Conservation (phyloP, 2,888 invertebrate species). For the Amorpha juglandis region DNA sequence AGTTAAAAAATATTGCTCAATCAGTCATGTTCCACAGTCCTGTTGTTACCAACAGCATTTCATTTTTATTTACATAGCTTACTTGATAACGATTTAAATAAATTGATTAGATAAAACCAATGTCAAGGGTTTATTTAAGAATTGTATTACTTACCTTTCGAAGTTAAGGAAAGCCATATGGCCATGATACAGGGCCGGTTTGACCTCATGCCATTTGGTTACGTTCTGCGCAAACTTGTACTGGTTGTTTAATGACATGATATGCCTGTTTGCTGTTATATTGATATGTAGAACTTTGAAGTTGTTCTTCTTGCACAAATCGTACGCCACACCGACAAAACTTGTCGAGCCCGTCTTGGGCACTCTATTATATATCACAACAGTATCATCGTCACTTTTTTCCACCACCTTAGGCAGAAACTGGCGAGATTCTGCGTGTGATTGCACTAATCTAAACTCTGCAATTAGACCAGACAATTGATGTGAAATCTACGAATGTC, state of each 20-base stretch:
- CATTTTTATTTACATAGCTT: background rate
- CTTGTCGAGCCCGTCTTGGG: slow-evolving; percentile 99
- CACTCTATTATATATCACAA: slow-evolving; percentile 97
- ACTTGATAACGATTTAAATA: background rate
- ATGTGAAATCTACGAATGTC: background rate
- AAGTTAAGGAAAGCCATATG: slow-evolving; percentile 99
- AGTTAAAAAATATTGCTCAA: no score
- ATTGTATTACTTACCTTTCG: slow-evolving; percentile 86
- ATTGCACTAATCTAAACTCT: slow-evolving; percentile 69
- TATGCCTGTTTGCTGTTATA: slow-evolving; percentile 97
- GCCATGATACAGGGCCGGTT: slow-evolving; percentile 98
- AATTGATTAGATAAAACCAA: background rate
- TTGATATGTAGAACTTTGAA: slow-evolving; percentile 93
- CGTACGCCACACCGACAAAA: slow-evolving; percentile 96
- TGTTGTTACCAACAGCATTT: no score
- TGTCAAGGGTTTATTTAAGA: background rate
- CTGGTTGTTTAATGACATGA: slow-evolving; percentile 97
- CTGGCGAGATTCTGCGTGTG: slow-evolving; percentile 67
- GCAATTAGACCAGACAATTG: slow-evolving; percentile 45
- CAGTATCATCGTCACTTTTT: slow-evolving; percentile 86
- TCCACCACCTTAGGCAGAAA: slow-evolving; percentile 63
- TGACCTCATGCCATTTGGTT: slow-evolving; percentile 93
- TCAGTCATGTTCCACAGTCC: no score
- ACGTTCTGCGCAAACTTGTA: slow-evolving; percentile 95
- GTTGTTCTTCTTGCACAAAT: slow-evolving; percentile 90